These are phyloP conservation scores for Drosophila testacea DNA, from an alignment of 2,888 invertebrate genomes.

Conservation along the genomic window DNA sequence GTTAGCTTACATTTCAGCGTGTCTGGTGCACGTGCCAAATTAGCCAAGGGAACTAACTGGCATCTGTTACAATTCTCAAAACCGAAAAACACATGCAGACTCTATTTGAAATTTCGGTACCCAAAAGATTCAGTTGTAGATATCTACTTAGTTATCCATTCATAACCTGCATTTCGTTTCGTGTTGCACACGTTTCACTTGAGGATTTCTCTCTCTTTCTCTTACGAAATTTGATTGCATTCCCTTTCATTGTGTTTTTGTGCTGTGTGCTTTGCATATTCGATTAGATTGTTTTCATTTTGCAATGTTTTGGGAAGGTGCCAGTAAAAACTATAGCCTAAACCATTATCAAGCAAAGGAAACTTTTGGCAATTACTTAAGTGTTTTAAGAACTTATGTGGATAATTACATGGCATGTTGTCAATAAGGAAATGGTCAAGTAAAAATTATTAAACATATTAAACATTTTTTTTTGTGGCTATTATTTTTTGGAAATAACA, in stretches of 20 bases:
- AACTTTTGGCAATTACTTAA: constrained; percentile 1
- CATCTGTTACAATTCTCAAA: constrained; percentile 25
- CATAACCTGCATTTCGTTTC: constrained; percentile 38
- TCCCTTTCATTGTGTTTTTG: constrained; percentile 8
- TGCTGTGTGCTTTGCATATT: constrained; percentile 45
- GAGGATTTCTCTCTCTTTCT: constrained; percentile 1
- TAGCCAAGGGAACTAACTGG: constrained; percentile 15
- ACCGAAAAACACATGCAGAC: background rate
- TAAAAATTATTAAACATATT: too few relatives aligned
- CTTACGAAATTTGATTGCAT: constrained; percentile 58
- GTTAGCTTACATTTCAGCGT: constrained; percentile 28
- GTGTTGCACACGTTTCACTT: constrained; percentile 22
- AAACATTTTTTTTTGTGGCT: too few relatives aligned
- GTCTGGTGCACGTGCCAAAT: constrained; percentile 35
- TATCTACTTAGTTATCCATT: constrained; percentile 45
- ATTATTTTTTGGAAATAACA: too few relatives aligned
- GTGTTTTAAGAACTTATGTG: background rate
- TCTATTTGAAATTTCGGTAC: constrained; percentile 18
- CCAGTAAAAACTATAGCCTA: background rate
- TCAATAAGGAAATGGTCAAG: background rate
- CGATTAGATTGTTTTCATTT: constrained; percentile 19
- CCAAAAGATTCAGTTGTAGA: constrained; percentile 19
- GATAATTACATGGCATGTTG: background rate
- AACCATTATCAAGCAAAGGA: background rate
- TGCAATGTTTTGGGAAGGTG: background rate